Percentiles rank a stretch among this genome's conserved stretches.
These are phyloP conservation scores for Columba guinea DNA, from an alignment of 2,797 vertebrate species.

Conservation along the genomic window DNA sequence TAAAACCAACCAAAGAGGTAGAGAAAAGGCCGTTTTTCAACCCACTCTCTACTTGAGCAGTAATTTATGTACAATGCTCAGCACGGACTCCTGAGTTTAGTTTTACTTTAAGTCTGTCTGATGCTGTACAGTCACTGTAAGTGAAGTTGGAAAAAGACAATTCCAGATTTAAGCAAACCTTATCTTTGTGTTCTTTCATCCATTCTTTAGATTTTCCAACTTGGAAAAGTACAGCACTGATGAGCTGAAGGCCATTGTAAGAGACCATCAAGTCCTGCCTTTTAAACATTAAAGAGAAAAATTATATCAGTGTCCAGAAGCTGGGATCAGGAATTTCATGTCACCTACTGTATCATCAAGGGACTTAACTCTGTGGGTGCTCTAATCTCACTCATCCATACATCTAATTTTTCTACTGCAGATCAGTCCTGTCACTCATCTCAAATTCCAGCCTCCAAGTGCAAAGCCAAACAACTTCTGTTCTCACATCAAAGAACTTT, in stretches of 20 bases:
- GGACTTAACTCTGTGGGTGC: background rate
- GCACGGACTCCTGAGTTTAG: background rate
- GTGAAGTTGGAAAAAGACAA: background rate
- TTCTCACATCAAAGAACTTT: background rate
- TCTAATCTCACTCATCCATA: background rate
- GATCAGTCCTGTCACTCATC: background rate
- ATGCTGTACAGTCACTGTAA: background rate
- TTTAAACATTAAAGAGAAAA: background rate
- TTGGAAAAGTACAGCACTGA: background rate
- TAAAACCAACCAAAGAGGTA: background rate
- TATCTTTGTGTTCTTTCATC: slow-evolving; percentile 6
- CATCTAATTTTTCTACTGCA: fast-evolving
- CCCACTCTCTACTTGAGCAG: background rate
- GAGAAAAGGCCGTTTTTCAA: background rate
- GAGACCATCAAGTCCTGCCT: background rate
- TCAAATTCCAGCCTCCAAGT: background rate
- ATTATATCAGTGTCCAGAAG: background rate
- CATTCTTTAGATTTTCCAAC: background rate
- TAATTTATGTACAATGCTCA: slow-evolving; percentile 8
- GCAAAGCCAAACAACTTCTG: background rate
- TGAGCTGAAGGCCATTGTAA: background rate
- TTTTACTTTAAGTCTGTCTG: background rate
- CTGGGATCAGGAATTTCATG: background rate
- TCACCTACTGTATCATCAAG: background rate
- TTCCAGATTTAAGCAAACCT: background rate